Percentiles rank a stretch among this genome's conserved stretches.
These are phyloP conservation scores for Sebastes oblongus DNA, from an alignment of 2,797 vertebrate genomes.

Conservation along the genomic window DNA sequence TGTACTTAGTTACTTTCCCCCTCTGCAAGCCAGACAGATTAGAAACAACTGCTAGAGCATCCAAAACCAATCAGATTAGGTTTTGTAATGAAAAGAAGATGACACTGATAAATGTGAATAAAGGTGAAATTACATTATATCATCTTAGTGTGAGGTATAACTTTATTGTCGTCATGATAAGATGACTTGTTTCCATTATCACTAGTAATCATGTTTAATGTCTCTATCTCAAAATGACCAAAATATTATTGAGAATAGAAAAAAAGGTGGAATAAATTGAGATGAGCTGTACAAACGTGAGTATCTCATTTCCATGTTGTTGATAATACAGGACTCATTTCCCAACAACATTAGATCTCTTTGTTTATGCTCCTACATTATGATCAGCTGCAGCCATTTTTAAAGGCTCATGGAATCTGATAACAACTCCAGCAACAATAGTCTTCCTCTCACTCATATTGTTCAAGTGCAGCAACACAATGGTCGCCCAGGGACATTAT, in stretches of 20 bases:
- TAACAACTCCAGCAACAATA: constrained; percentile 52
- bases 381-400: constrained; percentile 49
- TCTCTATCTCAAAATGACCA: constrained; percentile 5
- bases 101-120: background rate
- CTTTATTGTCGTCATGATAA: background rate
- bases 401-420: constrained; percentile 59
- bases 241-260: constrained; percentile 5
- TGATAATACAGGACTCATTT: constrained; percentile 25
- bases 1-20: background rate
- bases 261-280: constrained; percentile 15
- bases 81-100: background rate
- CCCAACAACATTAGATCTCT: constrained; percentile 44
- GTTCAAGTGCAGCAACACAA: constrained; percentile 61
- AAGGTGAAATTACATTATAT: background rate
- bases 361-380: constrained; percentile 47
- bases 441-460: constrained; percentile 51
- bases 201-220: background rate
- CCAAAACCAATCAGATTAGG: background rate
- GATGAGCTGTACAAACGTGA: constrained; percentile 3
- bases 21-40: background rate
- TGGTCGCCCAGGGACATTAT: constrained; percentile 73
- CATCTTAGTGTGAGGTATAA: background rate
- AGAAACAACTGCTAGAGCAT: background rate
- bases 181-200: background rate
- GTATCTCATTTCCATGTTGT: constrained; percentile 47